Percentiles rank a stretch among this genome's conserved stretches.
Evolutionary conservation across 2,888 invertebrate genomes (phyloP).

Genomic region (Agyllia agylla): DNA sequence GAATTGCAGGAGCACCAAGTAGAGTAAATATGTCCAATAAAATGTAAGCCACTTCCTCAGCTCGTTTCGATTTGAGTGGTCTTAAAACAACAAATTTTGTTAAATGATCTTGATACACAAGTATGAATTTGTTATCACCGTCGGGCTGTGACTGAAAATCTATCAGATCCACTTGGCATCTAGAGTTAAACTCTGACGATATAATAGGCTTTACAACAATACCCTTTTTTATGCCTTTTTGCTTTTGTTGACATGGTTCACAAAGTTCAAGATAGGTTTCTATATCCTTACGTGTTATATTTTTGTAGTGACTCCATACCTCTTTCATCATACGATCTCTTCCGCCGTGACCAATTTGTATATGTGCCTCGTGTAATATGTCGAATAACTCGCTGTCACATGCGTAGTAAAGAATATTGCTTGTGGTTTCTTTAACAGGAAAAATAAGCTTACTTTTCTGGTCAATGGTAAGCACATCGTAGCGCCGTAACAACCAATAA

Average conservation of each 20-base stretch:
- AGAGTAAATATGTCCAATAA: neutral
- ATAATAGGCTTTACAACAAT: neutral
- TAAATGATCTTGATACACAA: neutral
- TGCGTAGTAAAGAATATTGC: neutral
- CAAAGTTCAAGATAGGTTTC: neutral
- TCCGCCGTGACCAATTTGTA: neutral
- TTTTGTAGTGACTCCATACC: neutral
- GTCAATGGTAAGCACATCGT: no score
- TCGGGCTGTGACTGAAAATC: neutral
- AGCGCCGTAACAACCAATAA: no score
- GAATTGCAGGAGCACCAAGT: neutral
- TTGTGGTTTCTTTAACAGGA: no score
- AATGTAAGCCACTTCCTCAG: neutral
- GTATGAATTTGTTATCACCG: neutral
- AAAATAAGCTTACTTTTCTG: no score
- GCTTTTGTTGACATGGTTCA: neutral
- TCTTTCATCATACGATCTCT: neutral
- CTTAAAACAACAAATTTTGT: neutral
- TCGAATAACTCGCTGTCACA: neutral
- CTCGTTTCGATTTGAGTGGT: neutral
- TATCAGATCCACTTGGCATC: neutral
- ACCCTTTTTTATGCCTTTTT: neutral
- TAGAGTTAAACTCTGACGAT: no score
- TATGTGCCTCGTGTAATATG: neutral
- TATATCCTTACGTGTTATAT: neutral